A percentile compares a stretch with the other conserved stretches of the same genome.
These are phyloP conservation scores for Camponotus floridanus DNA, from an alignment of 1,140 invertebrate genomes.

Conservation along the genomic window DNA sequence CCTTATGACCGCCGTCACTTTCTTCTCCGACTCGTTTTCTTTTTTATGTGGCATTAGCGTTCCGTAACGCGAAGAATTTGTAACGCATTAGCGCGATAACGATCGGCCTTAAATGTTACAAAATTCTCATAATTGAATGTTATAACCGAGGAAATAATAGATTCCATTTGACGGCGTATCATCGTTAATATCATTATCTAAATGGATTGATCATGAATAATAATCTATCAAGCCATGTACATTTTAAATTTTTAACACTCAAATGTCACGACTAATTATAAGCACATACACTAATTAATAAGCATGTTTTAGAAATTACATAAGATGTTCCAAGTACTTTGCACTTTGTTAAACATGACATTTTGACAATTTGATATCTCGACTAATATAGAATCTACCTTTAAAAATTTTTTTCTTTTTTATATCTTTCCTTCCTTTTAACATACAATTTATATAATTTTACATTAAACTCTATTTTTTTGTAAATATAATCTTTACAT, in stretches of 20 bases:
- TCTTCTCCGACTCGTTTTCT: neutral
- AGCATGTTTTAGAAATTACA: neutral
- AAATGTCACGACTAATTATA: neutral
- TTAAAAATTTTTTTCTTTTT: neutral
- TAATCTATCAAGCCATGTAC: neutral
- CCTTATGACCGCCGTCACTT: conserved; percentile 13
- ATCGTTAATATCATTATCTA: neutral
- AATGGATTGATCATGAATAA: conserved; percentile 5
- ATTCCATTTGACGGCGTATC: neutral
- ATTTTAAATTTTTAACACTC: neutral
- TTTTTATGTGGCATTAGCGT: conserved; percentile 21
- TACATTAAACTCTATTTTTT: neutral
- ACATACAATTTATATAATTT: neutral
- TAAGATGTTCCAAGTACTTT: neutral
- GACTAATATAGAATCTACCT: neutral
- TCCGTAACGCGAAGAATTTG: conserved; percentile 23
- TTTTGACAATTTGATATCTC: neutral
- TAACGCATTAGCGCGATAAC: neutral
- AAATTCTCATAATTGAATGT: neutral
- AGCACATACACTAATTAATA: too few relatives aligned
- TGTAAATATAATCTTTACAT: neutral
- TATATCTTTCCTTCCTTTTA: neutral
- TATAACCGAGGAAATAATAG: neutral
- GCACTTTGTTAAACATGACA: neutral
- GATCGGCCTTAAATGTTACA: neutral